A percentile compares a stretch with the other conserved stretches of the same genome.
Evolutionary conservation across 2,797 vertebrate species (phyloP).

Genomic region (Diplodus sargus): DNA sequence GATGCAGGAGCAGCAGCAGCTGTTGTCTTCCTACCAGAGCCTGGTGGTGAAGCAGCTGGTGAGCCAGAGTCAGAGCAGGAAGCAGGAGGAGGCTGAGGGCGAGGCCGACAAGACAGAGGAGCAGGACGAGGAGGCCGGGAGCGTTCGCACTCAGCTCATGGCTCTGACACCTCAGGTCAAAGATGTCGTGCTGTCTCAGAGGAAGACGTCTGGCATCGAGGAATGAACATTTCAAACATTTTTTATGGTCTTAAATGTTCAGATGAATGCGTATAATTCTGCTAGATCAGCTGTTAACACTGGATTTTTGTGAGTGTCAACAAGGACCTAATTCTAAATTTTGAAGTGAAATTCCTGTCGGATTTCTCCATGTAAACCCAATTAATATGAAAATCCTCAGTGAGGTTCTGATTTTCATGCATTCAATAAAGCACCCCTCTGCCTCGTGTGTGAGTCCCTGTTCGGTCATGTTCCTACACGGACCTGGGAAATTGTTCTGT

Average conservation of each 20-base stretch:
- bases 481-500: not conserved
- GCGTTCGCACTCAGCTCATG: conserved; percentile 86
- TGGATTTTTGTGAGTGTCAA: conserved; percentile 29
- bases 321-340: conserved; percentile 41
- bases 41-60: conserved; percentile 96
- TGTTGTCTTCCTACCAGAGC: conserved; percentile 90
- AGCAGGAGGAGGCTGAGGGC: conserved; percentile 66
- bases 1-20: conserved; percentile 91
- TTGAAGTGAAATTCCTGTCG: conserved; percentile 55
- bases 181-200: conserved; percentile 89
- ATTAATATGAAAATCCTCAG: conserved; percentile 56
- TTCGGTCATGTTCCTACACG: not conserved
- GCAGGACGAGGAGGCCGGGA: conserved; percentile 77
- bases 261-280: conserved; percentile 15
- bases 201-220: conserved; percentile 88
- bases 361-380: conserved; percentile 44
- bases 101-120: conserved; percentile 63
- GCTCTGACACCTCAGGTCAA: conserved; percentile 88
- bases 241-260: conserved; percentile 23
- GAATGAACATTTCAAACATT: conserved; percentile 77
- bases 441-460: not conserved
- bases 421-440: conserved; percentile 50
- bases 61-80: conserved; percentile 85
- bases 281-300: conserved; percentile 1
- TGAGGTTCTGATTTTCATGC: conserved; percentile 56